Evolutionary conservation across 2,888 invertebrate species (phyloP), one percentile per base, ranked within the genome.

Genomic region (Aleiodes testaceus): DNA sequence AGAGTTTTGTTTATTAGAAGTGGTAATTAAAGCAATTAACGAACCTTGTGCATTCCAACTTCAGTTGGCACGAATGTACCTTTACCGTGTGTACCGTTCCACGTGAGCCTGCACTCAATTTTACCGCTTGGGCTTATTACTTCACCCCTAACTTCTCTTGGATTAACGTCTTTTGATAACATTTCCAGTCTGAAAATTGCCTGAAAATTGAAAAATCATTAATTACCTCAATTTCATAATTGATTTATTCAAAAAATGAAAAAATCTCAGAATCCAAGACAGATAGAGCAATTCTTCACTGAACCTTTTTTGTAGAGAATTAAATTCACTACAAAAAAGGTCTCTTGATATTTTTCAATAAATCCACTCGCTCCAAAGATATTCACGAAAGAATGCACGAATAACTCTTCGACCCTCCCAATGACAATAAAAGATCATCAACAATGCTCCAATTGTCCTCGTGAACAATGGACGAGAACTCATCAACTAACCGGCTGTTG

Each of bases 41-140:
- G 75, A 81, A 91, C 91, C 89, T 96, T 96, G 86, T 98, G 97
- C 93, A 97, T 95, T 75, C 98, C 98, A 79, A 97, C 94, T 87
- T 96, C 96, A 75, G 94, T 93, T 0, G 98, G 97, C 7, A 94
- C 90, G 82, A 96, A 98, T 72, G 92, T 92, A 7, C 97, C 97
- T 76, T 93, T 92, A 1, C 96, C 97, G 55, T 82, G 79, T 53
- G 80, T 77, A 44, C 87, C 86, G 70, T 81, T 87, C 87, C 87
- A 87, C 50, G 83, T 82, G 42, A 87, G 85, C 75, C 89, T 87
- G 78, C 90, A 90, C 69, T 90, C 90, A 16, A 89, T 82, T 73
- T 92, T 91, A 70, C 94, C 94, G 74, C 93, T 91, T 11, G 96
- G 95, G 75, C 95, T 94, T 67, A 93, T 91, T 68, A 96, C 92